phyloP scores from a whole-genome alignment of 2,113 vertebrate genomes.

The Camelus bactrianus region DNA sequence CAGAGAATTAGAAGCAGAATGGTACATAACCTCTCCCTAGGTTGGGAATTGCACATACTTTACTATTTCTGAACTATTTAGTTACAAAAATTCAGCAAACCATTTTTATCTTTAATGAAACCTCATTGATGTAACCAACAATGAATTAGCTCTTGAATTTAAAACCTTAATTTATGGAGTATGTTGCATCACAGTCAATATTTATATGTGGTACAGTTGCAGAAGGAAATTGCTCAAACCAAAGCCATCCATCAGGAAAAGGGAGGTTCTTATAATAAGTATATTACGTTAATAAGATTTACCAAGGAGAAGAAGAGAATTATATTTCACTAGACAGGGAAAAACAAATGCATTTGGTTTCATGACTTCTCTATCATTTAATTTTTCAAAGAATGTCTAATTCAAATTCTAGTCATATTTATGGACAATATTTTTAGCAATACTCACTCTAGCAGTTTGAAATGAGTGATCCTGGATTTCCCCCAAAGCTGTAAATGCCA shows the following conservation, averaged over 20 bases:
- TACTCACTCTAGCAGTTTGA: background rate
- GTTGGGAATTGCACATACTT: background rate
- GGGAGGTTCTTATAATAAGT: background rate
- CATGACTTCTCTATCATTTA: background rate
- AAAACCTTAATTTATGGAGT: conserved; percentile 9
- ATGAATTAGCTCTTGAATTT: conserved; percentile 38
- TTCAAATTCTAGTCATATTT: conserved; percentile 1
- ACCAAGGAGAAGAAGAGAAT: background rate
- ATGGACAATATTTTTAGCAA: background rate
- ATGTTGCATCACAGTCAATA: background rate
- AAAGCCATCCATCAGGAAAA: background rate
- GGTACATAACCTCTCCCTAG: background rate
- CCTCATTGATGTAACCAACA: background rate
- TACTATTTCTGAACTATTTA: background rate
- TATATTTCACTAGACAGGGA: background rate
- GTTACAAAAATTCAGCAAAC: background rate
- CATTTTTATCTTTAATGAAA: background rate
- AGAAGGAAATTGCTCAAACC: conserved; percentile 55
- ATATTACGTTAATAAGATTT: background rate
- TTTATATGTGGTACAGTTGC: background rate
- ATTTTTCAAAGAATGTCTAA: background rate
- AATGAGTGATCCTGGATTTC: background rate
- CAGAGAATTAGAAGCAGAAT: background rate
- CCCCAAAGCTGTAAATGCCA: background rate
- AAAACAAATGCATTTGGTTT: conserved; percentile 11